Evolutionary conservation across 2,888 invertebrate species (phyloP), one percentile per base, ranked within the genome.

Genomic region (Noctua comes): DNA sequence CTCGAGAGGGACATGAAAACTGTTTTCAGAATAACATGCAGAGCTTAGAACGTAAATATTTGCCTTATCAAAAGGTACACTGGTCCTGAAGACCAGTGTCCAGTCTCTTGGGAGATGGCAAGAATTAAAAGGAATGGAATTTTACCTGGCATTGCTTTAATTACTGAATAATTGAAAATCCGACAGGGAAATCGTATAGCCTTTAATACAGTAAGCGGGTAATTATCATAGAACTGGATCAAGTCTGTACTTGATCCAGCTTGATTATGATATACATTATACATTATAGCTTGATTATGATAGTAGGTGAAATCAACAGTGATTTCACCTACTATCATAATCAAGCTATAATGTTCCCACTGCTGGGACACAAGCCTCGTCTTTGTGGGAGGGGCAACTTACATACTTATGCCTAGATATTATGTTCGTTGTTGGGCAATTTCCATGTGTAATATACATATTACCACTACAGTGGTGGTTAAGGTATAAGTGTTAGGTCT

Each of bases 1-100:
- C 59, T 54, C 83, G 54, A 77, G 46, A 27, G 62, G 36, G 59
- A 24, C 40, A 68, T 72, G 79, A 64, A 79, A 78, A 68, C 51
- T 64, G 62, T 71, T 83, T 80, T 64, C 21, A 66, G 66, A 70
- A 77, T 68, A 70, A 46, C 16, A 54, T 70, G 21, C 24, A 36
- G 54, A 21, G 40, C 62, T 74, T 40, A 51, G 2, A 69, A 69
- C 36, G 18, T 59, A 27, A 24, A 43, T 62, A 27, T 18, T 36
- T 31, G 13, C 10, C 3, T 24, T 40, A 24, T n/a, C 27, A 65
- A 7, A 40, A 31, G n/a, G n/a, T 27, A 27, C 1, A 46, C 36
- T 46, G 24, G 2, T 46, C 46, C 36, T 36, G 13, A 36, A 64
- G 13, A 31, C 40, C 10, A 18, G 27, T n/a, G n/a, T 31, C 2